Base-by-base conservation (phyloP, 2,797 vertebrate genomes). In the Spea hammondii region DNA sequence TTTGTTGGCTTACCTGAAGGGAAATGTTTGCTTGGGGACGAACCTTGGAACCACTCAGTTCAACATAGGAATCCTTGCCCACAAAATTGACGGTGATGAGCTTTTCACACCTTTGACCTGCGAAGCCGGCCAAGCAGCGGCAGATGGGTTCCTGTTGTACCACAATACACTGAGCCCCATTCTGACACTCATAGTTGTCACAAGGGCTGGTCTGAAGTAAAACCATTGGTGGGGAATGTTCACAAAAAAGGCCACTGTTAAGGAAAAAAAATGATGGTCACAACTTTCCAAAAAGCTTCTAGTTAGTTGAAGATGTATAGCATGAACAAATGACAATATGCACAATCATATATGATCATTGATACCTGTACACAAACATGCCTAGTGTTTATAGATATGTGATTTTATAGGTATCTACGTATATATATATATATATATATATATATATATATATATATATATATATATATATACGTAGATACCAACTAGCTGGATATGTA, bases 151-250 rank as follows among this genome's bases (percentile, higher is more conserved):
- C 96, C 1, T 89, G 89, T 79, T 89, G 92, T 88, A 90, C 89
- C 84, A 95, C 83, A 53, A 99, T 96, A 72, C 97, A 99, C 84
- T 98, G 95, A 0, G 97, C 97, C 72, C 93, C 94, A 1, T 99
- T 98, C 78, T 96, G 94, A 84, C 97, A 99, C 73, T 98, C 97
- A 2, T 95, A 93, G 86, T 98, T 92, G 86, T 98, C 97, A 70
- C 97, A 99, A 4, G 94, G 97, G 80, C 97, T 99, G 82, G 97
- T 98, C 51, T 97, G 95, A 8, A 97, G 97, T 11, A 99, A 90
- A 79, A 99, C 96, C 96, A 98, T 98, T 1, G 97, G 97, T 0
- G 97, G 97, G 50, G 95, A 89, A 84, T 95, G 94, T 86, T 98
- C 96, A 67, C 97, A 99, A 88, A 99, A 99, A 78, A 99, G 89